Evolutionary conservation across 2,113 vertebrate genomes (phyloP).

Genomic region (Physeter macrocephalus): DNA sequence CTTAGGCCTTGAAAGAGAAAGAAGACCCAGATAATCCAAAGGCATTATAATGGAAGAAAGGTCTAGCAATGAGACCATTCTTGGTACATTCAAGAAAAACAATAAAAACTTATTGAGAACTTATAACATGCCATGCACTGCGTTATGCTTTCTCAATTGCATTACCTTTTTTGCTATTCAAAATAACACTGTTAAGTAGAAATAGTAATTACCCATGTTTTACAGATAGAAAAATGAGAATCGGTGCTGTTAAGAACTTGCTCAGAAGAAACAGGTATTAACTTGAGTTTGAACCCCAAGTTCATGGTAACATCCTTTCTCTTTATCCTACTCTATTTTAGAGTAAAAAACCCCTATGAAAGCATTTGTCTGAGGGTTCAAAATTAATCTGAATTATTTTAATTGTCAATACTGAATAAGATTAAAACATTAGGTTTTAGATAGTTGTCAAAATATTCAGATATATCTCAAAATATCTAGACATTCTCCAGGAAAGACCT

Average conservation of each 20-base stretch:
- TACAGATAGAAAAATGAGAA: background rate
- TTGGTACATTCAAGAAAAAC: background rate
- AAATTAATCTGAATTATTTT: background rate
- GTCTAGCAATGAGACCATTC: background rate
- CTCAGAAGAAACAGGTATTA: background rate
- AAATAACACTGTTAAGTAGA: background rate
- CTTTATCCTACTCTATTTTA: background rate
- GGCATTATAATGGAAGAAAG: background rate
- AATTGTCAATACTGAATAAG: background rate
- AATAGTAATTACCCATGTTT: background rate
- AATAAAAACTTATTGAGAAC: background rate
- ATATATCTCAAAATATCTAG: background rate
- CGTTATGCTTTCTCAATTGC: background rate
- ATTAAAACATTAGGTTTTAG: background rate
- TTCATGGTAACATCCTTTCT: background rate
- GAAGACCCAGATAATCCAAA: background rate
- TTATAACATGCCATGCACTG: background rate
- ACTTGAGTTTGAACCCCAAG: background rate
- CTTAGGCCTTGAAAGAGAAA: background rate
- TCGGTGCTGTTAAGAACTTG: background rate
- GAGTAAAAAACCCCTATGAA: background rate
- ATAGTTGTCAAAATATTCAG: constrained; percentile 1
- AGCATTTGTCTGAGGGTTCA: background rate
- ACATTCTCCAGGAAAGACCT: background rate
- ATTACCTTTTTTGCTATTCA: background rate